Evolutionary conservation across 2,113 vertebrate species (phyloP).

Genomic region (Peromyscus polionotus): DNA sequence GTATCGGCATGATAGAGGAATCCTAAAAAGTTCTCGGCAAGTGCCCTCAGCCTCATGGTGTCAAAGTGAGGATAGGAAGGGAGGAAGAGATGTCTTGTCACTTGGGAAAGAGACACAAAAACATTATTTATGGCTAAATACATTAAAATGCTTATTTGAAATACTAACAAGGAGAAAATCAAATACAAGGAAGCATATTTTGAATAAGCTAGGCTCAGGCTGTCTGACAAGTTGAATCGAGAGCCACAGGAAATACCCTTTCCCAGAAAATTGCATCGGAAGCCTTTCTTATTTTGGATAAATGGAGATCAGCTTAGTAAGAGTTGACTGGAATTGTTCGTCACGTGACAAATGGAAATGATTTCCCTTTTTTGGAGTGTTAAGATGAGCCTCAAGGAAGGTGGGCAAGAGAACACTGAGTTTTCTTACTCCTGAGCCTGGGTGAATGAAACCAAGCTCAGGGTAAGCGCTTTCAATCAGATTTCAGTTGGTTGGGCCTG

Average conservation of each 20-base stretch:
- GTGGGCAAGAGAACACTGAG: not conserved
- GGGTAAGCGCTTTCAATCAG: slow-evolving; percentile 62
- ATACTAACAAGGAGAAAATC: slow-evolving; percentile 45
- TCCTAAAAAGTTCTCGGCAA: not conserved
- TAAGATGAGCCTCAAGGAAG: slow-evolving; percentile 21
- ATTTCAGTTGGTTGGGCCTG: slow-evolving; percentile 59
- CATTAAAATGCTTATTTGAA: slow-evolving; percentile 62
- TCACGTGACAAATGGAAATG: slow-evolving; percentile 74
- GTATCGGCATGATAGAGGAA: not conserved
- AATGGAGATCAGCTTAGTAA: slow-evolving; percentile 58
- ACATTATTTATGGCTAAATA: slow-evolving; percentile 54
- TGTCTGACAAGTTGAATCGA: slow-evolving; percentile 60
- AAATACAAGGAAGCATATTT: slow-evolving; percentile 64
- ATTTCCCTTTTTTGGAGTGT: slow-evolving; percentile 58
- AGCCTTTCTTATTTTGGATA: slow-evolving; percentile 68
- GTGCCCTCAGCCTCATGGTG: not conserved
- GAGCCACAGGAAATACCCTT: slow-evolving; percentile 54
- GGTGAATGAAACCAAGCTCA: not conserved
- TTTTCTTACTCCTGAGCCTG: slow-evolving; percentile 43
- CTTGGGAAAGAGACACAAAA: slow-evolving; percentile 55
- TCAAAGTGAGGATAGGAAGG: not conserved
- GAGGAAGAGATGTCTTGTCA: not conserved
- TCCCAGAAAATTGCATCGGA: not conserved
- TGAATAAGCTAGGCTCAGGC: slow-evolving; percentile 68
- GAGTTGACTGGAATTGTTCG: slow-evolving; percentile 68